Evolutionary conservation across 2,888 invertebrate genomes (phyloP), one percentile per base, ranked within the genome.

Genomic region (Napeogenes inachia): DNA sequence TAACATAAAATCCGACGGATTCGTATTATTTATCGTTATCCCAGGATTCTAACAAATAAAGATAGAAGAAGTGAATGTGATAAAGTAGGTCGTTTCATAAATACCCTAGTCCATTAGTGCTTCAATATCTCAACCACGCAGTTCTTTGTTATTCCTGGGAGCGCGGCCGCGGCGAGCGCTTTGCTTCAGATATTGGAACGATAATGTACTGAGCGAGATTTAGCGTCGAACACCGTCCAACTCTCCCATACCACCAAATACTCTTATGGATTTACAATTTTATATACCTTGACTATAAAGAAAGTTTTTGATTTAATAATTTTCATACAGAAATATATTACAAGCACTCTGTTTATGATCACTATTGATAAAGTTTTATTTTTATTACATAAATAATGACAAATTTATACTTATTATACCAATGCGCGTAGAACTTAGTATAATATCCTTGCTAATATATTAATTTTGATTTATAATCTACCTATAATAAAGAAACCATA

Each of bases 101-200:
- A 85, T 82, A 81, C 80, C 76, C 70, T 71, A 81, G 81, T 84
- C 85, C 85, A 87, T 88, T 89, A 87, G 82, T 75, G 80, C 76
- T 81, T 75, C 82, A 82, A 86, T 86, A 85, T 84, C 82, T 83
- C 78, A 83, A 80, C 77, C 78, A 83, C 82, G 79, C 84, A 84
- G 81, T 85, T 87, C 85, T 89, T 89, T 89, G 85, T 87, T 85
- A 88, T 87, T 86, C 82, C 82, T 79, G 81, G 80, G 84, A 84
- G 84, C 77, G 78, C 79, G 78, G 73, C 74, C 75, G 73, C 74
- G 72, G 80, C 76, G 80, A 82, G 81, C 79, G 80, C 82, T 82
- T 77, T 80, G 82, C 85, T 85, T 84, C 83, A 83, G 85, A 82
- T 88, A 88, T 88, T 85, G 87, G 84, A 85, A 88, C 84, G 84